A percentile compares a stretch with the other conserved stretches of the same genome.
These are phyloP conservation scores for Nomada ruficornis DNA, from an alignment of 2,888 invertebrate species.

Conservation along the genomic window DNA sequence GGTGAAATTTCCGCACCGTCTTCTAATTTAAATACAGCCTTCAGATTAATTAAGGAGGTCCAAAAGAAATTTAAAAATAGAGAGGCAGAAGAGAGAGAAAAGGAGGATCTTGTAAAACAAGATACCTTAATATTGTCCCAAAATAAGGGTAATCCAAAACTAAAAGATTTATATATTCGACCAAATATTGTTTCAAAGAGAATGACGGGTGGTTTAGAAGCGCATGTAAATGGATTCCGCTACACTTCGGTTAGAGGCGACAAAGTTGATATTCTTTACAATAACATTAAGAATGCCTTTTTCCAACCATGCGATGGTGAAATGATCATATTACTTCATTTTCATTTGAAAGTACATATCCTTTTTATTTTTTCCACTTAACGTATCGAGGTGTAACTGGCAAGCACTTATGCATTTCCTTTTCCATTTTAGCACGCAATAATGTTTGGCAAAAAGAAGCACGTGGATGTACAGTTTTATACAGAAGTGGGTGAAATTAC, in stretches of 20 bases:
- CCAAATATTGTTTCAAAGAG: constrained; percentile 99
- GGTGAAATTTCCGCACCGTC: constrained; percentile 97
- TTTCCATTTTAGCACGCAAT: constrained; percentile 91
- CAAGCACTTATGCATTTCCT: neutral
- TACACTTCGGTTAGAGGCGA: constrained; percentile 99
- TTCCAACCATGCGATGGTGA: constrained; percentile 99
- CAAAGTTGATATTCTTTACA: constrained; percentile 99
- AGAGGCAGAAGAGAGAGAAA: constrained; percentile 99
- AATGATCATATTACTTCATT: constrained; percentile 99
- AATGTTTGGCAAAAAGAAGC: constrained; percentile 99
- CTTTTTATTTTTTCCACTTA: constrained; percentile 18
- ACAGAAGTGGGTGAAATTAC: constrained; percentile 99
- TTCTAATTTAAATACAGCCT: constrained; percentile 97
- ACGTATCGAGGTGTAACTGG: neutral
- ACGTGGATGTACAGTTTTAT: constrained; percentile 99
- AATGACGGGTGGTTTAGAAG: constrained; percentile 95
- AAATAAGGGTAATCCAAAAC: constrained; percentile 98
- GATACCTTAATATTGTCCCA: constrained; percentile 97
- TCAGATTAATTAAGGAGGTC: constrained; percentile 98
- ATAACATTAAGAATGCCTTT: constrained; percentile 99
- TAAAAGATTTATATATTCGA: constrained; percentile 98
- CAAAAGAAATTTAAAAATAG: constrained; percentile 99
- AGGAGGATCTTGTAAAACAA: constrained; percentile 99
- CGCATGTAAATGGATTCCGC: constrained; percentile 97
- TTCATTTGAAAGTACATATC: constrained; percentile 93